These are phyloP conservation scores for Philhelius pedissequus DNA, from an alignment of 2,888 invertebrate species.

Conservation along the genomic window DNA sequence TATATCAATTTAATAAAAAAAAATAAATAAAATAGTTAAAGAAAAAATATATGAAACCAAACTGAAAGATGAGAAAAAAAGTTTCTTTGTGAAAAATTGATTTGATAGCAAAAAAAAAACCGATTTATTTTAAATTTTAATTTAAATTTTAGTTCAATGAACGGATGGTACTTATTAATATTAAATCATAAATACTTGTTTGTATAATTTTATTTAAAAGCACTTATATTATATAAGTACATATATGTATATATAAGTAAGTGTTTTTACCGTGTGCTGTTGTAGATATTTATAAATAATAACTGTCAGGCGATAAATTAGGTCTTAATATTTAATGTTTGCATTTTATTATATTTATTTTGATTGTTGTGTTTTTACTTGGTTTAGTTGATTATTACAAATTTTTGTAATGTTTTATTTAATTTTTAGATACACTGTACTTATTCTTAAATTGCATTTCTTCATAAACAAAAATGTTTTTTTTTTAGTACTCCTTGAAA, in stretches of 20 bases:
- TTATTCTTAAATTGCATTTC: neutral
- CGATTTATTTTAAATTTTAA: neutral
- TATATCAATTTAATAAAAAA: slow-evolving; percentile 62
- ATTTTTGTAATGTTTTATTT: neutral
- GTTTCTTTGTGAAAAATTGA: neutral
- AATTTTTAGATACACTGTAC: too few relatives aligned
- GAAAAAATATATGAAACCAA: slow-evolving; percentile 5
- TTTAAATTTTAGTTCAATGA: neutral
- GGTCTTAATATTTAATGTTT: neutral
- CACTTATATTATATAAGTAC: too few relatives aligned
- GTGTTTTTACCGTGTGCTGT: neutral
- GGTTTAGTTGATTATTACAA: neutral
- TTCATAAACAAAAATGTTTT: neutral
- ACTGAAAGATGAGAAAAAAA: neutral
- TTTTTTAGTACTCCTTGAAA: neutral
- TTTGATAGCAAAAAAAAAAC: neutral
- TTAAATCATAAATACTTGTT: neutral
- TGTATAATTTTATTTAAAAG: neutral
- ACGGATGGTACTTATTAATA: slow-evolving; percentile 39
- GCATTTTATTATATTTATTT: slow-evolving; percentile 5
- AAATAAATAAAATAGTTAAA: slow-evolving; percentile 20
- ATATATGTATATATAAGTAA: neutral
- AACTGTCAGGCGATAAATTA: neutral
- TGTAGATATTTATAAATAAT: neutral
- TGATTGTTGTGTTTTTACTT: neutral